Conservation (phyloP, 2,113 vertebrate species). For the Cairina moschata region DNA sequence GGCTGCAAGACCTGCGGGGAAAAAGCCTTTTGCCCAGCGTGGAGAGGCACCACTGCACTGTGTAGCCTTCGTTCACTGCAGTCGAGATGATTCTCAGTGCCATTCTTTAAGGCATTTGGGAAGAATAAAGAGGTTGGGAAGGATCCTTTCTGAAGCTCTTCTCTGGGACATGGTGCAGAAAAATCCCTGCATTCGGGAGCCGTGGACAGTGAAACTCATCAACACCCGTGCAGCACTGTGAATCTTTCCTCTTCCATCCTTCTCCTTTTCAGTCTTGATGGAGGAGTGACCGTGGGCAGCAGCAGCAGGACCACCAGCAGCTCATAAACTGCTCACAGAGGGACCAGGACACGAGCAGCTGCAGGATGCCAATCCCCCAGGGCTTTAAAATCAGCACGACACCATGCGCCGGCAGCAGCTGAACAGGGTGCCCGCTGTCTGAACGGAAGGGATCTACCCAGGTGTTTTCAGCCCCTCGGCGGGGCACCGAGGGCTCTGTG, state of each 20-base stretch:
- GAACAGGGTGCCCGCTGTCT: no score
- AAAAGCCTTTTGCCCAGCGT: background rate
- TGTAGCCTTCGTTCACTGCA: background rate
- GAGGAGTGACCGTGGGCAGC: background rate
- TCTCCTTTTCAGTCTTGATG: background rate
- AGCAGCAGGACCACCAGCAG: background rate
- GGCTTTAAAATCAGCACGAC: background rate
- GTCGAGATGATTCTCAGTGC: background rate
- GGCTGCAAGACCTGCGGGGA: fast-evolving
- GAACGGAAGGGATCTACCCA: background rate
- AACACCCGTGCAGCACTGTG: fast-evolving
- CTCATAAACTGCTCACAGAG: background rate
- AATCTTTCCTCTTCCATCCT: background rate
- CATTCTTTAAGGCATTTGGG: background rate
- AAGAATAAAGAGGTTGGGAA: background rate
- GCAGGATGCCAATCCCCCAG: background rate
- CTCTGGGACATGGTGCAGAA: no score
- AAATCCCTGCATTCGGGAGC: background rate
- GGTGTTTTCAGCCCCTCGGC: no score
- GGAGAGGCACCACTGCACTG: fast-evolving
- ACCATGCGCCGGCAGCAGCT: background rate
- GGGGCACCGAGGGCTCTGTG: no score
- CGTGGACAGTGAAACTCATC: background rate
- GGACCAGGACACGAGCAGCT: background rate
- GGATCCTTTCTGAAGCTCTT: background rate